Evolutionary conservation across 2,888 invertebrate species (phyloP).

Genomic region (Lithodes maja): DNA sequence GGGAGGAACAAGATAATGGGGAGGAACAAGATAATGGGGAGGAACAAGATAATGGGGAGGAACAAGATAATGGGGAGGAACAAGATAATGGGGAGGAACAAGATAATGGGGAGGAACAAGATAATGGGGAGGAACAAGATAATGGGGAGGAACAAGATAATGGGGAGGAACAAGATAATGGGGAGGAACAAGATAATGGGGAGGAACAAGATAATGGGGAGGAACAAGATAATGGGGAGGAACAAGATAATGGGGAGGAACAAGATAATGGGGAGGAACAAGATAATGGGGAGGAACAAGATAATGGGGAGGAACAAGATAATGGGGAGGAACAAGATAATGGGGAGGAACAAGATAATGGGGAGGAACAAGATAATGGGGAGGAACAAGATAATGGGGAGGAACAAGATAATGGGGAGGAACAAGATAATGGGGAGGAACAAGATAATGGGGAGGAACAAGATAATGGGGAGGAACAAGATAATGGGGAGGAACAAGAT

Average conservation of each 20-base stretch:
- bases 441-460: background rate
- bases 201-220: background rate
- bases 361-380: background rate
- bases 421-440: too few relatives aligned
- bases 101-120: background rate
- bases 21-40: background rate
- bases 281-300: background rate
- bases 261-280: background rate
- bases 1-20: background rate
- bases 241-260: background rate
- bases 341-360: background rate
- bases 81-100: background rate
- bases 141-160: background rate
- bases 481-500: too few relatives aligned
- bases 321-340: too few relatives aligned
- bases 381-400: background rate
- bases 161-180: too few relatives aligned
- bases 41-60: too few relatives aligned
- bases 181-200: background rate
- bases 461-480: background rate
- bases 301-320: background rate
- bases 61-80: background rate
- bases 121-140: background rate
- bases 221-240: background rate
- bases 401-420: background rate